Conservation (phyloP, 2,888 invertebrate genomes). For the Dicycla oo region DNA sequence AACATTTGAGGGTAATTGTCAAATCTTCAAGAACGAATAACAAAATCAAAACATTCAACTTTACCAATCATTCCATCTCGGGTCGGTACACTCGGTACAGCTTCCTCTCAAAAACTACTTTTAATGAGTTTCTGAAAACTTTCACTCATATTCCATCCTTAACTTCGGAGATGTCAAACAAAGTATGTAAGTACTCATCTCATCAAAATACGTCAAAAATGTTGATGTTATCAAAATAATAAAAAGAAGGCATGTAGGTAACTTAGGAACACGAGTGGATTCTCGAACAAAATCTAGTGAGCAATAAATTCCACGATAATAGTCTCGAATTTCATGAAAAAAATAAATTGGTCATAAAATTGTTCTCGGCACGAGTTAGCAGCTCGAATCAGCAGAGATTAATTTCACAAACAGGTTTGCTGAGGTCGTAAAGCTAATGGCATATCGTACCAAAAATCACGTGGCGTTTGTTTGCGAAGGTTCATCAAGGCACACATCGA, state of each 20-base stretch:
- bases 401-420: slow-evolving; percentile 67
- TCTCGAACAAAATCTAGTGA: slow-evolving; percentile 36
- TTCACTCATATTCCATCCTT: slow-evolving; percentile 25
- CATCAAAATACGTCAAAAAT: slow-evolving; percentile 28
- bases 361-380: slow-evolving; percentile 56
- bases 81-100: slow-evolving; percentile 14
- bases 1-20: not conserved
- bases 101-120: slow-evolving; percentile 45
- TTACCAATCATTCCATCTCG: slow-evolving; percentile 32
- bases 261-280: slow-evolving; percentile 15
- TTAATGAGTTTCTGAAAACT: slow-evolving; percentile 47
- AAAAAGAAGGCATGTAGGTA: slow-evolving; percentile 13
- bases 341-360: slow-evolving; percentile 61
- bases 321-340: slow-evolving; percentile 40
- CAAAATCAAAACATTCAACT: slow-evolving; percentile 32
- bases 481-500: slow-evolving; percentile 67
- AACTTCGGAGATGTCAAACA: slow-evolving; percentile 25
- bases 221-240: not conserved
- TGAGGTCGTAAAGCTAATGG: slow-evolving; percentile 69
- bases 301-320: slow-evolving; percentile 58
- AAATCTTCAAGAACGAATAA: slow-evolving; percentile 12
- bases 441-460: slow-evolving; percentile 60
- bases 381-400: slow-evolving; percentile 61
- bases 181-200: not conserved
- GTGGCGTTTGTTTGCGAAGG: slow-evolving; percentile 67